Evolutionary conservation across 2,888 invertebrate genomes (phyloP).

Genomic region (Chromoteleia sp.): DNA sequence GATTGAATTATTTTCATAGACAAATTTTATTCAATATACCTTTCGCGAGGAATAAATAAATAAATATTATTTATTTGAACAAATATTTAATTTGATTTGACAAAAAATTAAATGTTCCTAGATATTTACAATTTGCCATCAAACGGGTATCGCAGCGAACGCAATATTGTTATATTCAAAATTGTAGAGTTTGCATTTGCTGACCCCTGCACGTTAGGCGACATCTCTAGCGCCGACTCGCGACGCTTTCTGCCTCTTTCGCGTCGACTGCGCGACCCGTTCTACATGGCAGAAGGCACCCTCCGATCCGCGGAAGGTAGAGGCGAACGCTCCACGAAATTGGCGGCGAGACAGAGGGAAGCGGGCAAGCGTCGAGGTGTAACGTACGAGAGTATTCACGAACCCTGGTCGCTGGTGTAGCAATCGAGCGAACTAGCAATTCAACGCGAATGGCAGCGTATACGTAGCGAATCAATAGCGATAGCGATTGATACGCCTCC

Average conservation of each 20-base stretch:
- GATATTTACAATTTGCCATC: too few species aligned
- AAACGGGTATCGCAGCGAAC: too few species aligned
- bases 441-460: conserved; percentile 25
- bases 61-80: too few species aligned
- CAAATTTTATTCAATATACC: too few species aligned
- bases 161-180: too few species aligned
- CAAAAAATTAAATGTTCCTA: too few species aligned
- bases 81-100: too few species aligned
- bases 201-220: background rate
- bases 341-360: conserved; percentile 60
- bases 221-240: background rate
- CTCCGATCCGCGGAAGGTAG: conserved; percentile 47
- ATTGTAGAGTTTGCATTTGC: too few species aligned
- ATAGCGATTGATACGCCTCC: too few species aligned
- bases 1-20: too few species aligned
- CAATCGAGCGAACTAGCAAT: conserved; percentile 39
- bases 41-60: too few species aligned
- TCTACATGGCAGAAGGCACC: conserved; percentile 48
- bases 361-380: conserved; percentile 65
- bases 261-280: conserved; percentile 19
- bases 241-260: conserved; percentile 16
- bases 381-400: conserved; percentile 50
- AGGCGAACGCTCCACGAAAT: conserved; percentile 60
- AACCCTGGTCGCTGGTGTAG: conserved; percentile 7
- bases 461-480: too few species aligned